Conservation (phyloP, 2,113 vertebrate genomes). For the Bagarius yarrelli region DNA sequence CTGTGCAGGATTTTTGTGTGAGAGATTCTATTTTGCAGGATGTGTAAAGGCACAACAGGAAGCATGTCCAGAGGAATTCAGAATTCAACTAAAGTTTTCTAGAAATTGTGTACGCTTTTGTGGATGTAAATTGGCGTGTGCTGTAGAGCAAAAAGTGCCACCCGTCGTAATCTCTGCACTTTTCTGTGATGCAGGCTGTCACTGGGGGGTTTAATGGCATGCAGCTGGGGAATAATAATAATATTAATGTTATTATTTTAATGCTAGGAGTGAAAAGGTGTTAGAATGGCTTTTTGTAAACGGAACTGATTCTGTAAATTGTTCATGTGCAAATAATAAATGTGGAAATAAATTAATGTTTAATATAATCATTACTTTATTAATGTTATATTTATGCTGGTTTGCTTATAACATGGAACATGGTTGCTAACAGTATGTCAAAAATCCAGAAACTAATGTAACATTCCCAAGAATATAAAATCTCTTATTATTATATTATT, state of each 20-base stretch:
- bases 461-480: not conserved
- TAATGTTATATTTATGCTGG: not conserved
- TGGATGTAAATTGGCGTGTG: not conserved
- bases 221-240: conserved; percentile 92
- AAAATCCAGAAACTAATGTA: not conserved
- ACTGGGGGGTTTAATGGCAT: conserved; percentile 89
- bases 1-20: not conserved
- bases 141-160: not conserved
- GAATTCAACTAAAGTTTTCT: not conserved
- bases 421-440: not conserved
- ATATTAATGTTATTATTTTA: too few species aligned
- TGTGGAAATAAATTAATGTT: too few species aligned
- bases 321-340: too few species aligned
- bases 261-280: too few species aligned
- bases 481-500: not conserved
- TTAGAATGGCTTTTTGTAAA: too few species aligned
- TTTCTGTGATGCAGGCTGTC: conserved; percentile 75
- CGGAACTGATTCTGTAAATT: too few species aligned
- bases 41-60: not conserved
- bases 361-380: not conserved
- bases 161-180: not conserved
- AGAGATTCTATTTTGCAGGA: not conserved
- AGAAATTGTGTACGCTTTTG: not conserved
- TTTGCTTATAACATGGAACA: too few species aligned
- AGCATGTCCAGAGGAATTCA: not conserved